These are phyloP conservation scores for Gnatocerus cornutus DNA, from an alignment of 2,888 invertebrate genomes.

Conservation along the genomic window DNA sequence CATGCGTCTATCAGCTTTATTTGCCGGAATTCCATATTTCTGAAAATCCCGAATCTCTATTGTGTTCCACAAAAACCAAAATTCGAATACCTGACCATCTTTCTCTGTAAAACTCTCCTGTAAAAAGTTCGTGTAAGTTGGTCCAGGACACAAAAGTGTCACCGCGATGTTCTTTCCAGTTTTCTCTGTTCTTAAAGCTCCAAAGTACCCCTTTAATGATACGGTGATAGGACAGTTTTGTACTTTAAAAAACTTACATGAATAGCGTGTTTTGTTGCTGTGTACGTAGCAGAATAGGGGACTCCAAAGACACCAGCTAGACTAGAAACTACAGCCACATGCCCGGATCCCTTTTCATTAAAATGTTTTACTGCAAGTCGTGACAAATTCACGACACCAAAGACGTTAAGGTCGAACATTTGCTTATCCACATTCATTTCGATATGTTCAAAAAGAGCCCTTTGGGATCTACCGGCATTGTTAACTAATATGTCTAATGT, in stretches of 20 bases:
- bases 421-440: conserved; percentile 81
- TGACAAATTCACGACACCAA: conserved; percentile 81
- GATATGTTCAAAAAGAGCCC: conserved; percentile 82
- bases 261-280: conserved; percentile 84
- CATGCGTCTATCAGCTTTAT: conserved; percentile 72
- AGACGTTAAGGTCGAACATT: conserved; percentile 85
- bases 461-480: conserved; percentile 87
- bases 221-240: neutral
- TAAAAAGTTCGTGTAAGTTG: conserved; percentile 81
- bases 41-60: conserved; percentile 56
- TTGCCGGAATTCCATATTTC: conserved; percentile 68
- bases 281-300: conserved; percentile 81
- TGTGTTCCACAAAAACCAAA: conserved; percentile 1
- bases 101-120: conserved; percentile 80
- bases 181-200: conserved; percentile 77
- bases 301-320: conserved; percentile 80
- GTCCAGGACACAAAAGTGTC: conserved; percentile 85
- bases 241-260: conserved; percentile 73
- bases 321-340: conserved; percentile 84
- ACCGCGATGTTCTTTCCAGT: conserved; percentile 76
- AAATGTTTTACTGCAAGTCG: conserved; percentile 82
- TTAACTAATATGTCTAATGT: conserved; percentile 84
- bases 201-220: conserved; percentile 80
- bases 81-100: conserved; percentile 72
- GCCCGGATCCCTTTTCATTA: conserved; percentile 75